Percentiles rank a stretch among this genome's conserved stretches.
Evolutionary conservation across 2,113 vertebrate genomes (phyloP).

Genomic region (Corvus hawaiiensis): DNA sequence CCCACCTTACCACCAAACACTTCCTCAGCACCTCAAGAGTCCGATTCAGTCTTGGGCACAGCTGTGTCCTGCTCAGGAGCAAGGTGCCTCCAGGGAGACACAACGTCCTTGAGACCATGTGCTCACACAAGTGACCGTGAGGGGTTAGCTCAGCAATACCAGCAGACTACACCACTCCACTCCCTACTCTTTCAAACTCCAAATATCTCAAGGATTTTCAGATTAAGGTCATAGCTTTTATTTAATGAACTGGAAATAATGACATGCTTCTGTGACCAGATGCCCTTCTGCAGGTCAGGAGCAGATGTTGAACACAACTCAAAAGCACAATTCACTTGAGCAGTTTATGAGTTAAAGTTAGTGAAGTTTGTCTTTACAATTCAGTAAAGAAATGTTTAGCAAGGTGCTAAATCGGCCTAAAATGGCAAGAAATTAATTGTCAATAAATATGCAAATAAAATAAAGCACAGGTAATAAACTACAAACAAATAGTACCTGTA

Average conservation of each 20-base stretch:
- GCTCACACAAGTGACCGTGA: not conserved
- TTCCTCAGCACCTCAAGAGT: not conserved
- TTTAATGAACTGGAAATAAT: not conserved
- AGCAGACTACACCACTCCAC: not conserved
- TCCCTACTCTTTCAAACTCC: not conserved
- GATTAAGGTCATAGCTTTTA: not conserved
- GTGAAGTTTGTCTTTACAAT: not conserved
- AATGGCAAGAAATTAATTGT: not conserved
- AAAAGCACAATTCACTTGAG: not conserved
- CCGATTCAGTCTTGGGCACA: rapidly evolving
- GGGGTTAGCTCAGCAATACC: not conserved
- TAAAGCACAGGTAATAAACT: not conserved
- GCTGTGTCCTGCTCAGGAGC: not conserved
- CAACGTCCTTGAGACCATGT: rapidly evolving
- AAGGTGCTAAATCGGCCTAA: not conserved
- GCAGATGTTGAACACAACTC: not conserved
- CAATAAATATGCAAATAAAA: not conserved
- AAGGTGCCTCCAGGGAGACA: not conserved
- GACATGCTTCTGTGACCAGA: not conserved
- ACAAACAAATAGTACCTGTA: not conserved
- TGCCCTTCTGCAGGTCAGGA: not conserved
- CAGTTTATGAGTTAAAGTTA: not conserved
- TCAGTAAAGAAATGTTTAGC: not conserved
- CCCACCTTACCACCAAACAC: not conserved
- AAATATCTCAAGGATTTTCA: not conserved